Evolutionary conservation across 2,113 vertebrate genomes (phyloP), one percentile per base, ranked within the genome.

Genomic region (Oreochromis tanganicae): DNA sequence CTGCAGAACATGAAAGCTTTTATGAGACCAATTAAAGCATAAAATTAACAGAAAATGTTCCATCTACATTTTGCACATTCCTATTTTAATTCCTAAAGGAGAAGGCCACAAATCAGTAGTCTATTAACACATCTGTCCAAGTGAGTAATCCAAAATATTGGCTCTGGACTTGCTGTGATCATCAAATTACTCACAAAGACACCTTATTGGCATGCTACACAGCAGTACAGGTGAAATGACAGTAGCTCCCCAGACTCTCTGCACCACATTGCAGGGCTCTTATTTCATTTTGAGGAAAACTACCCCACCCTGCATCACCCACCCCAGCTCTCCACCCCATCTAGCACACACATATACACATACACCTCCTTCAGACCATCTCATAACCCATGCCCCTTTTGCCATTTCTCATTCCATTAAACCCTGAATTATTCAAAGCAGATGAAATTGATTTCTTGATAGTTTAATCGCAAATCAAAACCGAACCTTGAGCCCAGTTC

Each of bases 361-460:
- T 66, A 54, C 59, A 56, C 85, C 85, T 81, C 75, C 87, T 85
- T 83, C 85, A 93, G 85, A 93, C 85, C 86, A 87, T 92, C 88
- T 94, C 87, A 91, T 92, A 94, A 93, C 92, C 92, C 89, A 55
- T 86, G 90, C 89, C 88, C 85, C 86, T 84, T 90, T 90, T 85
- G 84, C 90, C 86, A 94, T 94, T 95, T 94, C 91, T 94, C 94
- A 94, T 94, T 92, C 94, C 94, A 96, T 96, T 95, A 96, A 94
- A 93, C 90, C 82, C 87, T 96, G 92, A 95, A 97, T 97, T 96
- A 96, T 96, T 96, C 94, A 97, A 96, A 95, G 91, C 93, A 93
- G 91, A 93, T 87, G 83, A 96, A 96, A 96, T 95, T 95, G 94
- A 96, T 96, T 96, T 94, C 95, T 95, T 95, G 94, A 96, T 96